Evolutionary conservation across 1,140 invertebrate genomes (phyloP), one percentile per base, ranked within the genome.

Genomic region (Saxidomus purpurata): DNA sequence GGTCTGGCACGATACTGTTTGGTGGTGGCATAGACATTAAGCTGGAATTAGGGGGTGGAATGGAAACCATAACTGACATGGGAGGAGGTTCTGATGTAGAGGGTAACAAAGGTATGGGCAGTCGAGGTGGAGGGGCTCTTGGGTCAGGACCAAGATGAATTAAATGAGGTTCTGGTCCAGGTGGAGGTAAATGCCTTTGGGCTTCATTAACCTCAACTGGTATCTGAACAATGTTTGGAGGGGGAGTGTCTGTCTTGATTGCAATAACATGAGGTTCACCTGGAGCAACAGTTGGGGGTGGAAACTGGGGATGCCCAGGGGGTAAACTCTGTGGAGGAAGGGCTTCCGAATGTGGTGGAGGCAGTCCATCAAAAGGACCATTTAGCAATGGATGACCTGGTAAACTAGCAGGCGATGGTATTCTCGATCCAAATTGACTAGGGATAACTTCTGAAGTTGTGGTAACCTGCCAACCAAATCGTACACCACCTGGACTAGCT

Each of bases 31-130:
- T 80, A 11, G 86, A 88, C 55, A 88, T 67, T 36, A 76, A 43
- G 31, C 49, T 49, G 1, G 80, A 87, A 47, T 69, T 38, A 25
- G 43, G 43, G 47, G 80, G 15, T 4, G 86, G 86, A 28, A 80
- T 71, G n/a, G 86, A 80, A 40, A 88, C 86, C 76, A 81, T 81
- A 19, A 67, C 77, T 17, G 77, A 88, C 13, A 79, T 79, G 2
- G 49, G 85, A 22, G 55, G 25, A 28, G 76, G 55, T 22, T 81
- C 77, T 36, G 76, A 81, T 67, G 55, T 34, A 22, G 76, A 40
- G 22, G 86, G 86, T 28, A 88, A 36, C 59, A 88, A 67, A n/a
- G 86, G 85, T 40, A 88, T 88, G 22, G 86, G 86, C 15, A 88
- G 76, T 19, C 61, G 55, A 4, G 86, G 86, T 22, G 76, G 86